Evolutionary conservation across 2,888 invertebrate genomes (phyloP).

Genomic region (Mactromeris polynyma): DNA sequence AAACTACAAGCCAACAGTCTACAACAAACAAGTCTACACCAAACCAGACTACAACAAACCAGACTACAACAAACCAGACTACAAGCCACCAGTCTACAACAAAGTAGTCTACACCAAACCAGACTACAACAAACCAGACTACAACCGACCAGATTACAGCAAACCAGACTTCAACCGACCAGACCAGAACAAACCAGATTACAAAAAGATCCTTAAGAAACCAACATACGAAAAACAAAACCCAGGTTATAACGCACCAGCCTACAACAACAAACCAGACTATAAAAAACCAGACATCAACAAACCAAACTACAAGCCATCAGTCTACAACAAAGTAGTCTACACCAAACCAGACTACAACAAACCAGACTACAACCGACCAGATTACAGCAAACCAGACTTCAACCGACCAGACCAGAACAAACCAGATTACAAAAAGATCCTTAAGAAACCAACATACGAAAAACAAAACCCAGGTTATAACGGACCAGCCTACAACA

Average conservation of each 20-base stretch:
- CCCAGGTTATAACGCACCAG: neutral
- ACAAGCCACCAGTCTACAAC: neutral
- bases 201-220: no score
- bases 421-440: neutral
- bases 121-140: neutral
- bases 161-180: slow-evolving; percentile 10
- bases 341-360: neutral
- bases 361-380: neutral
- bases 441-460: no score
- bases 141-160: neutral
- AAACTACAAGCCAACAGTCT: neutral
- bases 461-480: no score
- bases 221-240: no score
- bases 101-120: neutral
- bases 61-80: neutral
- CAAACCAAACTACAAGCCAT: neutral
- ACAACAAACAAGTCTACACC: neutral
- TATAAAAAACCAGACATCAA: neutral
- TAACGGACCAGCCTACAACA: neutral
- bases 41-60: neutral
- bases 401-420: neutral
- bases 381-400: neutral
- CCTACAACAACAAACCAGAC: neutral
- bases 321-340: neutral
- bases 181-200: neutral